Percentiles rank a stretch among this genome's conserved stretches.
phyloP scores from a whole-genome alignment of 2,113 vertebrate genomes.

The Phyllostomus discolor region DNA sequence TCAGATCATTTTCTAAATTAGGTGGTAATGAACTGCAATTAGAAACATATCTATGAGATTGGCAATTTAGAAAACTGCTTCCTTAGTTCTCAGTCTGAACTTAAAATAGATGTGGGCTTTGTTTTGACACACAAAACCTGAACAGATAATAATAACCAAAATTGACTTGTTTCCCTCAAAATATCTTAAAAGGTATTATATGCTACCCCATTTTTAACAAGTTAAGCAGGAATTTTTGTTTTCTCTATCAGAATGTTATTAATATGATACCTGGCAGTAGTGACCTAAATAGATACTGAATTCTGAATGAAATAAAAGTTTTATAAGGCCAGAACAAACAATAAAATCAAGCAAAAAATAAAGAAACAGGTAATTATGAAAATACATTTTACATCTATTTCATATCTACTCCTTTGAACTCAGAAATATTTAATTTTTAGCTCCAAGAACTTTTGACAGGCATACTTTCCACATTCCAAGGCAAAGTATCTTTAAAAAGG shows the following conservation, averaged over 20 bases:
- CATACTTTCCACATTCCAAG: background rate
- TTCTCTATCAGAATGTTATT: slow-evolving; percentile 23
- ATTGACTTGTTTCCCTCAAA: background rate
- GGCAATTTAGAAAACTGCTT: slow-evolving; percentile 12
- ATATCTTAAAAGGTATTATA: background rate
- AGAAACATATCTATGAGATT: slow-evolving; percentile 45
- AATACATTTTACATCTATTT: background rate
- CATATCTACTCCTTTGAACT: background rate
- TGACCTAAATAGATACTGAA: background rate
- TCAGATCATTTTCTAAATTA: slow-evolving; percentile 33
- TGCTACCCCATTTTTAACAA: background rate
- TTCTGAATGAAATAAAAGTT: slow-evolving; percentile 5
- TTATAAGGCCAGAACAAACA: background rate
- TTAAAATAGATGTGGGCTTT: slow-evolving; percentile 3
- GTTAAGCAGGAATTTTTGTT: background rate
- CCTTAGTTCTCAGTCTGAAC: background rate
- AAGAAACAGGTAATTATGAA: slow-evolving; percentile 26
- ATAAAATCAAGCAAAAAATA: slow-evolving; percentile 19
- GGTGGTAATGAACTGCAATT: background rate
- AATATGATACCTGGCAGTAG: slow-evolving; percentile 18
- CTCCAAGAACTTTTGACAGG: background rate
- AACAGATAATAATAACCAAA: slow-evolving; percentile 19
- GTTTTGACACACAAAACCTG: slow-evolving; percentile 8
- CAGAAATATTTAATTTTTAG: slow-evolving; percentile 3
- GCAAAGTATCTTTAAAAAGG: slow-evolving; percentile 26